Base-by-base conservation (phyloP, 2,888 invertebrate genomes). In the Hermaeophaga mercurialis region DNA sequence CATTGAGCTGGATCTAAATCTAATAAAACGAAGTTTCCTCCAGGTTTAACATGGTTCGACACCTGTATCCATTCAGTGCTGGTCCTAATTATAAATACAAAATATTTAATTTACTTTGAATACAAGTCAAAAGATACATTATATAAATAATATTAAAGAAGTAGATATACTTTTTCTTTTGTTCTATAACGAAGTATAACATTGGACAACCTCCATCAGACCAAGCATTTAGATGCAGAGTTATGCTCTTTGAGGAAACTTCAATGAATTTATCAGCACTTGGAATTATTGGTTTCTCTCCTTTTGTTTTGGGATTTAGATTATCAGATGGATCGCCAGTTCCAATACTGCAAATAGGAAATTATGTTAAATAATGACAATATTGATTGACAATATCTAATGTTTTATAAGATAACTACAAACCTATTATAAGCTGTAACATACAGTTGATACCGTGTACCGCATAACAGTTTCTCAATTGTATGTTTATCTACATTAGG, bases 171-270 rank as follows among this genome's bases (percentile, higher is more conserved):
- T 91, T 92, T 78, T 91, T 91, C 80, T 93, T 94, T 75, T 95
- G 92, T 79, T 95, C 94, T 45, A 96, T 92, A 61, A 96, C 94
- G 76, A 95, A 96, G 76, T 94, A 93, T 62, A 90, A 85, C 91
- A 97, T 95, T 12, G 94, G 92, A 75, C 96, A 97, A 58, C 96
- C 95, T 52, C 95, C 94, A 76, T 94, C 94, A 57, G 90, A 88
- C 96, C 96, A 97, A 61, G 95, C 90, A 71, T 88, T 90, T 66
- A 97, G 84, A 74, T 95, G 94, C 62, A 97, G 82, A 1, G 92
- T 92, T 46, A 96, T 92, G 66, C 93, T 94, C 62, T 93, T 94
- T n/a, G 93, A 90, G 18, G 94, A 94, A 1, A 94, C 91, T 74
- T 93, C 91, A 75, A 97, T 90, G 77, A 96, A 92, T 75, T 92